Evolutionary conservation across 1,140 invertebrate genomes (phyloP).

Genomic region (Pemphigus obesinymphae): DNA sequence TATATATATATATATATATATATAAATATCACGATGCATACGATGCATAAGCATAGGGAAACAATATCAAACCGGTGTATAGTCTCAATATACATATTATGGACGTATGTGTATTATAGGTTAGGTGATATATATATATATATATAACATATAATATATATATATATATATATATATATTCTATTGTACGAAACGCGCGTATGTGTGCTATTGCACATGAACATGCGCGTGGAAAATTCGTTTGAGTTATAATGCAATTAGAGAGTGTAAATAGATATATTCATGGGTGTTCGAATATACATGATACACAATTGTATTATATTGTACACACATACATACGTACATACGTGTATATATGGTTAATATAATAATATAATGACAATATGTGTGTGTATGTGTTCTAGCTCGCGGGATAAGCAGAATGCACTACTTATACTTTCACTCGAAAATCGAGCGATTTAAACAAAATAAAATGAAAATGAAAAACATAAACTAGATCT

Average conservation of each 20-base stretch:
- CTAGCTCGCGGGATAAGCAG: slow-evolving; percentile 23
- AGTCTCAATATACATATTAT: no score
- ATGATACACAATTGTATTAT: slow-evolving; percentile 24
- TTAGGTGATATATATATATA: background rate
- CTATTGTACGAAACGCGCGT: background rate
- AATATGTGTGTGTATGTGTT: slow-evolving; percentile 20
- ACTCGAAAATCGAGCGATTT: slow-evolving; percentile 19
- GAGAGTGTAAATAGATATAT: slow-evolving; percentile 41
- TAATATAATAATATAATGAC: slow-evolving; percentile 15
- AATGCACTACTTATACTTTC: slow-evolving; percentile 31
- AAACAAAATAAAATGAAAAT: background rate
- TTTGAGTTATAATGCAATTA: slow-evolving; percentile 37
- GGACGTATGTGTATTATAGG: background rate
- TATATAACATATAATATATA: no score
- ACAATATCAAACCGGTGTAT: slow-evolving; percentile 8
- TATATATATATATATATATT: background rate
- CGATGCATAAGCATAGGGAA: background rate
- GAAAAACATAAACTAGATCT: background rate
- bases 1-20: no score
- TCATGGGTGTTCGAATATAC: slow-evolving; percentile 9
- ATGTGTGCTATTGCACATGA: background rate
- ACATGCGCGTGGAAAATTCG: slow-evolving; percentile 16
- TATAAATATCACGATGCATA: no score
- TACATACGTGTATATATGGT: background rate
- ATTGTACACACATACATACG: background rate